Base-by-base conservation (phyloP, 2,113 vertebrate species). In the Phyllostomus hastatus region DNA sequence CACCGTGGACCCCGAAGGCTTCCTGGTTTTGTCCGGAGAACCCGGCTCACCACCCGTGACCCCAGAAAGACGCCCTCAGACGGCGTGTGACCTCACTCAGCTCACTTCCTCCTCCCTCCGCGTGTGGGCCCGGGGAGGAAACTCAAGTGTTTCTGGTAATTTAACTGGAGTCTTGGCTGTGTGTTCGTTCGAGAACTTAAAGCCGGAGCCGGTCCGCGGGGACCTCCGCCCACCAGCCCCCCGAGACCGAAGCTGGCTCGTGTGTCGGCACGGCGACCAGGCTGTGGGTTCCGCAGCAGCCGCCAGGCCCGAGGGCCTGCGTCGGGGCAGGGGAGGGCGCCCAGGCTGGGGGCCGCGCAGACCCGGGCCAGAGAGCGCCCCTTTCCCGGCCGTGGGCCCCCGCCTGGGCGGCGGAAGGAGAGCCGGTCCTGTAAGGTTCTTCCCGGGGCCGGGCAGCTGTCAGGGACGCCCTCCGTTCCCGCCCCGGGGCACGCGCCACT, bases 131-230 rank as follows among this genome's bases (percentile, higher is more conserved):
- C 4, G 4, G 33, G 38, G 85, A 95, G 98, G 97, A 88, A 95
- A 73, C 95, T 38, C 2, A 46, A 86, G 97, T 75, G 91, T 95
- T 98, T 98, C 98, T 98, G 98, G 98, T 98, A 96, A 98, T 90
- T 94, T 20, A 93, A 95, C 41, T 96, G 98, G 96, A 96, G 85
- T 96, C 97, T 95, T 52, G 79, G 75, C 95, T 96, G 97, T 46
- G 6, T 31, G 33, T 96, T 98, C 97, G 89, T 95, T 95, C 96
- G 97, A 73, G 84, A 96, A 97, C 89, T 1, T 19, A 15, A 87
- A 10, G 61, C 97, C 92, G 50, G 97, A 95, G 97, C 96, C 33
- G 28, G 95, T 98, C 96, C 97, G 79, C 93, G 97, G 97, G 95
- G 96, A 98, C 95, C 79, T 28, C 38, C 1, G 1, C 81, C 67